phyloP scores from a whole-genome alignment of 2,797 vertebrate genomes.

The Miichthys miiuy region DNA sequence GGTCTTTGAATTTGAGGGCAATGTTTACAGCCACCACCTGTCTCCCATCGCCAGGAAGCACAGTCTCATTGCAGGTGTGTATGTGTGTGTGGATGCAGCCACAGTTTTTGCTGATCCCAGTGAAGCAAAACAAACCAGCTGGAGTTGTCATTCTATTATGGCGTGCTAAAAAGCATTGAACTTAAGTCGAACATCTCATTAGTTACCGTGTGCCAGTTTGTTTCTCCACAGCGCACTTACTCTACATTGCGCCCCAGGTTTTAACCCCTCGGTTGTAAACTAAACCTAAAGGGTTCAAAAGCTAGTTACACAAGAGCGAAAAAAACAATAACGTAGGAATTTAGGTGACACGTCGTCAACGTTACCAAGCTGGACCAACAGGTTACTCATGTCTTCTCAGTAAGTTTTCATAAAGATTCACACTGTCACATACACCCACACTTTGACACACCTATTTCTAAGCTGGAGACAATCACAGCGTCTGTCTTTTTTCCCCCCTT shows the following conservation, averaged over 20 bases:
- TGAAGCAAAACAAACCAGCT: neutral
- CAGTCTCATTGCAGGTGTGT: constrained; percentile 94
- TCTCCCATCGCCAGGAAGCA: constrained; percentile 95
- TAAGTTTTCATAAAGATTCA: constrained; percentile 15
- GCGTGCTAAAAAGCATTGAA: constrained; percentile 6
- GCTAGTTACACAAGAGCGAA: neutral
- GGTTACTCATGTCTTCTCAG: constrained; percentile 62
- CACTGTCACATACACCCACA: constrained; percentile 1
- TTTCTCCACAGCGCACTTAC: neutral
- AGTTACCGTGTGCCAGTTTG: constrained; percentile 7
- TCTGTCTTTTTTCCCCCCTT: neutral
- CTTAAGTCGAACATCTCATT: constrained; percentile 1
- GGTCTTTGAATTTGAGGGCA: constrained; percentile 92
- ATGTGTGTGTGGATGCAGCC: constrained; percentile 59
- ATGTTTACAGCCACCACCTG: constrained; percentile 96
- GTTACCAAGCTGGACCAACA: constrained; percentile 72
- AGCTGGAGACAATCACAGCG: constrained; percentile 17
- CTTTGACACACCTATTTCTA: constrained; percentile 53
- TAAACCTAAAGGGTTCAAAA: constrained; percentile 1
- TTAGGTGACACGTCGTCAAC: constrained; percentile 11
- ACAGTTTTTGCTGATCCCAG: constrained; percentile 4
- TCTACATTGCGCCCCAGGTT: neutral
- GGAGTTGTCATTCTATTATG: neutral
- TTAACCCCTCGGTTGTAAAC: neutral
- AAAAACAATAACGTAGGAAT: constrained; percentile 46